phyloP scores from a whole-genome alignment of 2,888 invertebrate genomes.

The Melanargia galathea region DNA sequence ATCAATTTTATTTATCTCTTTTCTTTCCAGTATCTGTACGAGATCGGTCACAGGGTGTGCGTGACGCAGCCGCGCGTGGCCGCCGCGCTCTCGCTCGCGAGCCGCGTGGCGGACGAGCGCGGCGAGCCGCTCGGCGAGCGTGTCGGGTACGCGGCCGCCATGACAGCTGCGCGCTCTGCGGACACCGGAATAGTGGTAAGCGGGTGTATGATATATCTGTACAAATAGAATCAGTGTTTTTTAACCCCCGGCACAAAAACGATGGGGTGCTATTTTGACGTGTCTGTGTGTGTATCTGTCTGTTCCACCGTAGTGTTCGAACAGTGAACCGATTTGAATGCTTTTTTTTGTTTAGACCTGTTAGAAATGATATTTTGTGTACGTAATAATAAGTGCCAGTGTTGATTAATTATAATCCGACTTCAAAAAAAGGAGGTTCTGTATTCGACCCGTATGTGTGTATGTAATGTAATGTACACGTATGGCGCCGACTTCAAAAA shows the following conservation, averaged over 20 bases:
- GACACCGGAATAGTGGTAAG: slow-evolving; percentile 88
- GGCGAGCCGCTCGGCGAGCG: slow-evolving; percentile 87
- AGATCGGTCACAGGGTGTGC: slow-evolving; percentile 90
- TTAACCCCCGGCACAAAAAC: no score
- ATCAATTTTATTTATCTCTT: no score
- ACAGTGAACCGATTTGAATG: not conserved
- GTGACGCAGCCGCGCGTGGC: slow-evolving; percentile 96
- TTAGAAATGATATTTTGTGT: not conserved
- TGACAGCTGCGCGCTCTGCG: slow-evolving; percentile 84
- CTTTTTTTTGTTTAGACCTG: no score
- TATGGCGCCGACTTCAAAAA: no score
- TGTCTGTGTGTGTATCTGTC: no score
- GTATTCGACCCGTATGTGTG: no score
- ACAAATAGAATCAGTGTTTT: not conserved
- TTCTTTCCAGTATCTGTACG: slow-evolving; percentile 90
- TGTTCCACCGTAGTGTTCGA: not conserved
- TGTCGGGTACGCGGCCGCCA: slow-evolving; percentile 94
- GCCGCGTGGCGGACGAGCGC: slow-evolving; percentile 93
- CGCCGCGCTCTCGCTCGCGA: slow-evolving; percentile 93
- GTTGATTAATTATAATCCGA: no score
- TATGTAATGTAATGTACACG: no score
- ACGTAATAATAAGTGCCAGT: not conserved
- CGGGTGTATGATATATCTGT: slow-evolving; percentile 17
- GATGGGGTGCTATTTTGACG: no score
- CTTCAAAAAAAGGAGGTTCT: no score